Evolutionary conservation across 2,888 invertebrate species (phyloP), one percentile per base, ranked within the genome.

Genomic region (Labia minor): DNA sequence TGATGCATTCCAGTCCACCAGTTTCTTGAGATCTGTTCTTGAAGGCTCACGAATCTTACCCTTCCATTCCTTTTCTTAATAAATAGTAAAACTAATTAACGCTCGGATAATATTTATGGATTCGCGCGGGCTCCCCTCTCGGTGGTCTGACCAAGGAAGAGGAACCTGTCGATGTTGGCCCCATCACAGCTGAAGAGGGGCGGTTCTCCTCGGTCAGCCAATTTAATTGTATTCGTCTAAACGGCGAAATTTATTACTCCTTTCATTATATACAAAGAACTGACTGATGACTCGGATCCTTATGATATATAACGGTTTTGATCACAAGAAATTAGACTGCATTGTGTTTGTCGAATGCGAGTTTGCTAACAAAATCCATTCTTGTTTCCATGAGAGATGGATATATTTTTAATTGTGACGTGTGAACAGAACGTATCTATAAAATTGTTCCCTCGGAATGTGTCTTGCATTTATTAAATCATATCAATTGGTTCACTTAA

Each of bases 11-110:
- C 49, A 49, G 49, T 49, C 14, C 49, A 49, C 49, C 49, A 49
- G 8, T 26, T 26, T 26, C 26, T 26, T 26, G 26, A 26, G 3
- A 26, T 26, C 26, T 26, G 26, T 26, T 26, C 26, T 26, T 26
- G 26, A 26, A 26, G 3, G 49, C 14, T 11, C 49, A 49, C 49
- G 49, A 49, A 49, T n/a, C 16, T 26, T 26, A 8, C 3, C 3
- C 4, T 26, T 26, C 26, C 3, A 26, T 16, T 3, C 3, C 14
- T 8, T 49, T 49, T 49, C 49, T 49, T 49, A 49, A 49, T 49
- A 49, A 49, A 49, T 49, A 49, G 3, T 49, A 49, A 49, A 49
- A 49, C 49, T 49, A 49, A 49, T 49, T 49, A 49, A 49, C 49
- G 16, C 49, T 8, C 14, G 2, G 49, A 4, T 3, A 14, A 49